Percentiles rank a stretch among this genome's conserved stretches.
phyloP scores from a whole-genome alignment of 2,113 vertebrate genomes.

The Cyprinus carpio region DNA sequence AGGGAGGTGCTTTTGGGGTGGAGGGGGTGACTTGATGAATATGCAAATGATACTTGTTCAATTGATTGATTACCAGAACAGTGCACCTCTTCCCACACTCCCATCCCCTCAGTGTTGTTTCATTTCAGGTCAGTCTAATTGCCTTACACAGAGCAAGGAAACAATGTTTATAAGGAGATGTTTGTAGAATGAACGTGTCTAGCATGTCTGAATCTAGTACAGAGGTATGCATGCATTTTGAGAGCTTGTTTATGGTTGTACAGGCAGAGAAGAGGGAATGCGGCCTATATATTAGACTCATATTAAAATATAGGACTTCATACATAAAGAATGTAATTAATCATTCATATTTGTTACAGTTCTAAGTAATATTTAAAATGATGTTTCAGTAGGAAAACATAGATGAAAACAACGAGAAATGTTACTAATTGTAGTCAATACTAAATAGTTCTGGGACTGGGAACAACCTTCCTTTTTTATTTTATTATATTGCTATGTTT shows the following conservation, averaged over 20 bases:
- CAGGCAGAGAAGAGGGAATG: background rate
- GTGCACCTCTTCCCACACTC: slow-evolving; percentile 21
- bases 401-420: no score
- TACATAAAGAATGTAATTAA: background rate
- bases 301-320: background rate
- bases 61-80: slow-evolving; percentile 57
- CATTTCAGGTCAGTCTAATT: slow-evolving; percentile 45
- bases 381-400: background rate
- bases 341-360: background rate
- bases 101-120: slow-evolving; percentile 33
- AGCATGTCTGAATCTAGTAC: slow-evolving; percentile 18
- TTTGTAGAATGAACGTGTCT: slow-evolving; percentile 32
- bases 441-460: no score
- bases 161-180: slow-evolving; percentile 27
- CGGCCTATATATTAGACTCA: background rate
- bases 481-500: no score
- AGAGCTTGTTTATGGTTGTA: background rate
- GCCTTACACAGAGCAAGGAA: slow-evolving; percentile 29
- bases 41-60: slow-evolving; percentile 50
- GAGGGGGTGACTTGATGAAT: slow-evolving; percentile 46
- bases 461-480: no score
- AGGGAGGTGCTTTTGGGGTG: background rate
- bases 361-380: background rate
- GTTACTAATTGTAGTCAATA: no score
- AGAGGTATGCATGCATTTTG: background rate